Conservation (phyloP, 2,797 vertebrate species). For the Tragelaphus eurycerus region DNA sequence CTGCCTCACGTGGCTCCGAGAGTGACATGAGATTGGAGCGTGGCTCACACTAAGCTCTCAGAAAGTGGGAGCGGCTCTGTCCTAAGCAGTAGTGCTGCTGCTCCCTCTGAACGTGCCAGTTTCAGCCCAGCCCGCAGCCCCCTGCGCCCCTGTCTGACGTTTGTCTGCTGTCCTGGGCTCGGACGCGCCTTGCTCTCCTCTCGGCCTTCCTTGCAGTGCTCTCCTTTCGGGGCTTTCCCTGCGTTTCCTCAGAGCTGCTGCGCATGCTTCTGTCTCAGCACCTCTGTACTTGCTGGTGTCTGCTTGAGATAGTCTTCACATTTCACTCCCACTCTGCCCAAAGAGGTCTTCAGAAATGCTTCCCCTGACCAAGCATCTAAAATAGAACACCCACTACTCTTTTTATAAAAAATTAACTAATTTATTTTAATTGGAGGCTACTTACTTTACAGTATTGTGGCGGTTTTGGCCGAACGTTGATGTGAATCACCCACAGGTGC, state of each 20-base stretch:
- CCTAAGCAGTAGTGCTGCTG: background rate
- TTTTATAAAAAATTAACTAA: fast-evolving
- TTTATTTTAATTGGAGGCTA: too few species aligned
- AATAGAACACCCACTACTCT: background rate
- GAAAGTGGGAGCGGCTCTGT: background rate
- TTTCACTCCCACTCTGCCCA: background rate
- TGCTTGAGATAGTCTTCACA: background rate
- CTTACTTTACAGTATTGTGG: too few species aligned
- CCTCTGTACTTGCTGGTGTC: background rate
- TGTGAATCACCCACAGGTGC: too few species aligned
- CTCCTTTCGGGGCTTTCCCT: background rate
- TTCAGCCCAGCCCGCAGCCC: background rate
- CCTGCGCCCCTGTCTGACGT: background rate
- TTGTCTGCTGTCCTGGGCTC: background rate
- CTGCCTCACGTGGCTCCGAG: background rate
- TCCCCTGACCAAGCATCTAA: background rate
- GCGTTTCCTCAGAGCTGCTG: background rate
- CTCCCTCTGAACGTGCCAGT: background rate
- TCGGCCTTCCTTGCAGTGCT: background rate
- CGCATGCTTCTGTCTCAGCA: background rate
- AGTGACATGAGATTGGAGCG: background rate
- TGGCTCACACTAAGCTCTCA: background rate
- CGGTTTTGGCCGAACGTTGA: fast-evolving
- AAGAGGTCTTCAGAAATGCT: background rate
- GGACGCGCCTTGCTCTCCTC: background rate